Conservation (phyloP, 2,113 vertebrate species). For the Litocranius walleri region DNA sequence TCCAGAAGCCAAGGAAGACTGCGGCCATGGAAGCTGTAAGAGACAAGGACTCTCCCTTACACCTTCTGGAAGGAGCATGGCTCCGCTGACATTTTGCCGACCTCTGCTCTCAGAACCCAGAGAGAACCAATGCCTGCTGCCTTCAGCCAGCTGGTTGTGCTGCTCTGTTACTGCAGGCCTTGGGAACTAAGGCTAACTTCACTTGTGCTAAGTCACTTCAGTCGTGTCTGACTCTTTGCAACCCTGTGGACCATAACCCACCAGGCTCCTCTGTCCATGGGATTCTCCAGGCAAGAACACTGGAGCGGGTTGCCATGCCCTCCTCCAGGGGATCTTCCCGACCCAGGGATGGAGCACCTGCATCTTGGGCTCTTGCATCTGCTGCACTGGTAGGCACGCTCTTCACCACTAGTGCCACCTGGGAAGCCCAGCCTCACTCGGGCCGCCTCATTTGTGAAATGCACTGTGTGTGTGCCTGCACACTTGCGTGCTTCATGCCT, state of each 20-base stretch:
- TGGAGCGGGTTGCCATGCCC: not conserved
- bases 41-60: not conserved
- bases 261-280: not conserved
- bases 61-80: not conserved
- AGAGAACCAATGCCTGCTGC: not conserved
- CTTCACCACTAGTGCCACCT: not conserved
- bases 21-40: too few relatives aligned
- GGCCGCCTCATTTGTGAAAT: not conserved
- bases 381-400: not conserved
- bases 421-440: not conserved
- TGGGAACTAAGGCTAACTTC: rapidly evolving
- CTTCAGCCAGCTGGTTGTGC: rapidly evolving
- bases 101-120: too few relatives aligned
- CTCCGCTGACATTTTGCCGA: rapidly evolving
- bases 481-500: not conserved
- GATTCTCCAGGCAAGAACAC: not conserved
- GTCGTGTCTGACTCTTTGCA: not conserved
- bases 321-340: not conserved
- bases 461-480: not conserved
- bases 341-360: not conserved
- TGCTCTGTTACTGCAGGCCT: not conserved
- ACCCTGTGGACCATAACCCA: not conserved
- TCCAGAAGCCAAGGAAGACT: not conserved
- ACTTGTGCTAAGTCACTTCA: not conserved
- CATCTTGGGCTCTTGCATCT: not conserved